Evolutionary conservation across 2,888 invertebrate species (phyloP).

Genomic region (Heliconius sara): DNA sequence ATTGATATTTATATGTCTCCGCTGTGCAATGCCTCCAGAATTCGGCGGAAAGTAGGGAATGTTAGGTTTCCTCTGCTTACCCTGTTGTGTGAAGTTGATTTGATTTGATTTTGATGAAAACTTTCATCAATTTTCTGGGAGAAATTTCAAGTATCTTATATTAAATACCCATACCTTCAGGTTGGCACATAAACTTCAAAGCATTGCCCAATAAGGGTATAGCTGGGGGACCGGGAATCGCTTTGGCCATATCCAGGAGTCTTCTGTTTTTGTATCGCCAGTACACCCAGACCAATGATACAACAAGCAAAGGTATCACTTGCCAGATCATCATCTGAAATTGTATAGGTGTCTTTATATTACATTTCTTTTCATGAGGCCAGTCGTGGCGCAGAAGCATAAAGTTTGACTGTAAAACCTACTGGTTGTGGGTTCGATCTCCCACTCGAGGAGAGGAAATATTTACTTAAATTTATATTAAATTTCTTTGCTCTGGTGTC

Average conservation of each 20-base stretch:
- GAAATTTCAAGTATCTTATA: neutral
- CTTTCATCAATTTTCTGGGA: too few species aligned
- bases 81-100: neutral
- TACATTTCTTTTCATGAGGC: too few species aligned
- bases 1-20: neutral
- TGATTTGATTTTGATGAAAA: neutral
- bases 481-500: too few species aligned
- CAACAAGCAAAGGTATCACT: constrained; percentile 46
- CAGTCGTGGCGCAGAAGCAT: too few species aligned
- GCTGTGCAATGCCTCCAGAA: neutral
- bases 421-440: too few species aligned
- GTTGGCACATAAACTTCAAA: constrained; percentile 59
- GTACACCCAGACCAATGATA: constrained; percentile 57
- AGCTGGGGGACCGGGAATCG: constrained; percentile 64
- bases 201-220: constrained; percentile 70
- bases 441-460: too few species aligned
- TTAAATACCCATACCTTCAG: constrained; percentile 58
- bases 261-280: constrained; percentile 64
- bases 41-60: neutral
- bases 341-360: neutral
- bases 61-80: neutral
- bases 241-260: constrained; percentile 58
- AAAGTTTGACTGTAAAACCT: too few species aligned
- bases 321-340: constrained; percentile 55
- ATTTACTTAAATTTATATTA: too few species aligned